Evolutionary conservation across 2,797 vertebrate species (phyloP).

Genomic region (Schizopygopsis pylzovi): DNA sequence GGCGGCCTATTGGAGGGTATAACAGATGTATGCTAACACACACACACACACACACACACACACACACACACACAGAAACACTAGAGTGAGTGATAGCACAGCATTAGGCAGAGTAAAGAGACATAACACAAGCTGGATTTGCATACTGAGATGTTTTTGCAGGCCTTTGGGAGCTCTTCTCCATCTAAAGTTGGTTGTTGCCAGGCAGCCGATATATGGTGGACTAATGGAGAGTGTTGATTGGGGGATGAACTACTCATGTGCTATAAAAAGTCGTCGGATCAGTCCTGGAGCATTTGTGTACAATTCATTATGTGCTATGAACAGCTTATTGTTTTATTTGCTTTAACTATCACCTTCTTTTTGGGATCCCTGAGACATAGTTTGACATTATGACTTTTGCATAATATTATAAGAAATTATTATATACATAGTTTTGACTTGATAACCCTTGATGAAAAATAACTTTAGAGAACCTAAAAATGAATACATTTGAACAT

Average conservation of each 20-base stretch:
- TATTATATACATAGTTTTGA: background rate
- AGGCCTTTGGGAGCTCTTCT: constrained; percentile 42
- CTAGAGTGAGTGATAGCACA: constrained; percentile 45
- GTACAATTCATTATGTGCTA: constrained; percentile 35
- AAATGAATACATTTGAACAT: background rate
- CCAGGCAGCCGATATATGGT: constrained; percentile 51
- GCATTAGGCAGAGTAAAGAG: constrained; percentile 39
- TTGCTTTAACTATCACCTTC: constrained; percentile 1
- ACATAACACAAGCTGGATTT: constrained; percentile 26
- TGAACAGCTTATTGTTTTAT: constrained; percentile 42
- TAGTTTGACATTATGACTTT: background rate
- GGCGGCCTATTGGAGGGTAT: constrained; percentile 25
- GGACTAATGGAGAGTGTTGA: constrained; percentile 52
- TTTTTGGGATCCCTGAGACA: background rate
- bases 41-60: constrained; percentile 35
- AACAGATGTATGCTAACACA: constrained; percentile 35
- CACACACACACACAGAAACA: constrained; percentile 16
- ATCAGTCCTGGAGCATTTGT: constrained; percentile 33
- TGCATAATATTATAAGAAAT: background rate
- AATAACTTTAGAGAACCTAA: background rate
- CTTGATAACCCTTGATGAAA: background rate
- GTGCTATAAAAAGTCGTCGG: constrained; percentile 48
- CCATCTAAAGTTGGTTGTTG: constrained; percentile 53
- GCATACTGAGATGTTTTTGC: constrained; percentile 45
- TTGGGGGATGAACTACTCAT: constrained; percentile 51